Base-by-base conservation (phyloP, 1,140 invertebrate genomes). In the Ceratosolen fusciceps region DNA sequence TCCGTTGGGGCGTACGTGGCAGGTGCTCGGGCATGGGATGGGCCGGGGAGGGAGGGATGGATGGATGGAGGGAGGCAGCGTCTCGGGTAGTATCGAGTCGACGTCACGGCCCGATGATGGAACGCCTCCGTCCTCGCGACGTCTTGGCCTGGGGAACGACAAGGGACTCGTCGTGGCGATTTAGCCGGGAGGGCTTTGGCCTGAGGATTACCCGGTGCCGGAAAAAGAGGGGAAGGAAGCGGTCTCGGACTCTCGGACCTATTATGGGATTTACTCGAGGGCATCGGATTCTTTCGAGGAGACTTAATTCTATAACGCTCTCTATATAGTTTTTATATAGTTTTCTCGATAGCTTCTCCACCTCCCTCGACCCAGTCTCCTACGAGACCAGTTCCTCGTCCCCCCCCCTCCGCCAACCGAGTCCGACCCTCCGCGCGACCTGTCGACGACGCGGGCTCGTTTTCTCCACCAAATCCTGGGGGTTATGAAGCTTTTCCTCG, bases 251-350 rank as follows among this genome's bases (percentile, higher is more conserved):
- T 34, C 47, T 34, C 47, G 10, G 34, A 47, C n/a, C 43, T 71
- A 52, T 71, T 29, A 71, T 34, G 10, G 47, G 47, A 71, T 52
- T 71, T 71, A 71, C 43, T 47, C 54, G 43, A 71, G 47, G 47
- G 68, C 68, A 52, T 47, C 29, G 68, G 26, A 31, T 26, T 71
- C 31, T 49, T 71, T 71, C 68, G 39, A 52, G 47, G 52, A 39
- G 47, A 52, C 68, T 49, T 49, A 52, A 71, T 71, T 71, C 47
- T 71, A 71, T 52, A 71, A 71, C 68, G 68, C 34, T 52, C 26
- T 49, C 67, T 70, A 29, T 54, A 71, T 37, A 65, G 60, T 65
- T 65, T 65, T 65, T 65, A 37, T 71, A 34, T 52, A 52, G 47
- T 71, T 71, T 71, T 31, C 24, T 29, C 43, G 43, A 54, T 71